These are phyloP conservation scores for Synaphobranchus kaupii DNA, from an alignment of 2,797 vertebrate species.

Conservation along the genomic window DNA sequence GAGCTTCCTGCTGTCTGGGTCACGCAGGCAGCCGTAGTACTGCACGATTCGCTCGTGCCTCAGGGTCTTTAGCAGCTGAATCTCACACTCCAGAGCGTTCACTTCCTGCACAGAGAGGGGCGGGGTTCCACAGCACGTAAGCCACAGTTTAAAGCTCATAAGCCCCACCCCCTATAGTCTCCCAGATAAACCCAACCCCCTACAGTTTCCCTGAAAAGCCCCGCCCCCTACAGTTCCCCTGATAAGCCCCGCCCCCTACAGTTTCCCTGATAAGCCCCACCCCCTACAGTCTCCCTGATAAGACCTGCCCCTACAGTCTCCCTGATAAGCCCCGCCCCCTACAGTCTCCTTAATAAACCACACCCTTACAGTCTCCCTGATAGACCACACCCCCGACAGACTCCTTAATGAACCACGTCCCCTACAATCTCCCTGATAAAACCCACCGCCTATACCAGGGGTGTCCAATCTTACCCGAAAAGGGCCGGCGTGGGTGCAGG, in stretches of 20 bases:
- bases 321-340: not conserved
- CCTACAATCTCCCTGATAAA: too few species aligned
- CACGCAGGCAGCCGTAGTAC: constrained; percentile 88
- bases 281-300: not conserved
- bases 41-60: constrained; percentile 89
- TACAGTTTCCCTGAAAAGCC: too few species aligned
- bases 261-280: not conserved
- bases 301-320: not conserved
- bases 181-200: not conserved
- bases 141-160: not conserved
- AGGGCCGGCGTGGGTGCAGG: too few species aligned
- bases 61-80: constrained; percentile 91
- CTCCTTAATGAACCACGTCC: too few species aligned
- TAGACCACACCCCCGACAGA: too few species aligned
- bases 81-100: constrained; percentile 92
- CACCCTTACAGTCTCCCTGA: too few species aligned
- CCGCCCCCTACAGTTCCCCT: not conserved
- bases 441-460: too few species aligned
- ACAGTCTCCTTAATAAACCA: not conserved
- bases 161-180: not conserved
- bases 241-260: not conserved
- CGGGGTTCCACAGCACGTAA: not conserved
- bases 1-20: constrained; percentile 82
- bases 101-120: constrained; percentile 75
- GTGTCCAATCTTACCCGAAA: too few species aligned